Percentiles rank a stretch among this genome's conserved stretches.
phyloP scores from a whole-genome alignment of 2,888 invertebrate genomes.

The Allacma fusca region DNA sequence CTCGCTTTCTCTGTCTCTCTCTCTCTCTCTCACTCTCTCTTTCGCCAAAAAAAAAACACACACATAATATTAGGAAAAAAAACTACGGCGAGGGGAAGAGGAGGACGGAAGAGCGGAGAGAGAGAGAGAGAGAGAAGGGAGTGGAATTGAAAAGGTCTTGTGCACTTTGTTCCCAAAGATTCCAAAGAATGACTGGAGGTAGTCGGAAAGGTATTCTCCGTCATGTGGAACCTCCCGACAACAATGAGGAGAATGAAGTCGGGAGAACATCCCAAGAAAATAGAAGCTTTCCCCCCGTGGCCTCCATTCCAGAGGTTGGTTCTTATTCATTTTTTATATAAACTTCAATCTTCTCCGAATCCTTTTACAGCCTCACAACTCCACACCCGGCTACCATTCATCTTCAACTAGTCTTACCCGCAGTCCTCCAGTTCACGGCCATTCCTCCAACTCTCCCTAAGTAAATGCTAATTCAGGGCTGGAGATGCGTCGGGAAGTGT shows the following conservation, averaged over 20 bases:
- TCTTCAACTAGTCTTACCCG: too few species aligned
- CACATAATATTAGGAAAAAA: neutral
- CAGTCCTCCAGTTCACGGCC: too few species aligned
- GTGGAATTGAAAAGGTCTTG: constrained; percentile 22
- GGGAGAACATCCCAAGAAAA: constrained; percentile 34
- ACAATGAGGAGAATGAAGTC: constrained; percentile 32
- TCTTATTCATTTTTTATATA: constrained; percentile 30
- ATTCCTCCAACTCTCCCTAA: too few species aligned
- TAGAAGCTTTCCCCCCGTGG: constrained; percentile 28
- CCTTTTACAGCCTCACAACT: neutral
- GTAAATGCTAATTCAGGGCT: too few species aligned
- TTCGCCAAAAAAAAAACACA: too few species aligned
- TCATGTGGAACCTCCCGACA: constrained; percentile 29
- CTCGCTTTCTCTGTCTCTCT: too few species aligned
- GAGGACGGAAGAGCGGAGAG: constrained; percentile 16
- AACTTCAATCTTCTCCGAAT: constrained; percentile 28
- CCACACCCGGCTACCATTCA: too few species aligned
- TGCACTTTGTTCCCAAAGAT: constrained; percentile 23
- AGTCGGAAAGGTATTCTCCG: constrained; percentile 35
- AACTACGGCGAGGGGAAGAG: too few species aligned
- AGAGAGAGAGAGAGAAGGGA: neutral
- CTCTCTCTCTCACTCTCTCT: too few species aligned
- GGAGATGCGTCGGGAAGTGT: too few species aligned
- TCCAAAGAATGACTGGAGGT: constrained; percentile 34
- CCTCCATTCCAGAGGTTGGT: constrained; percentile 36